Percentiles rank a stretch among this genome's conserved stretches.
phyloP scores from a whole-genome alignment of 2,797 vertebrate genomes.

The Centropyge bicolor region DNA sequence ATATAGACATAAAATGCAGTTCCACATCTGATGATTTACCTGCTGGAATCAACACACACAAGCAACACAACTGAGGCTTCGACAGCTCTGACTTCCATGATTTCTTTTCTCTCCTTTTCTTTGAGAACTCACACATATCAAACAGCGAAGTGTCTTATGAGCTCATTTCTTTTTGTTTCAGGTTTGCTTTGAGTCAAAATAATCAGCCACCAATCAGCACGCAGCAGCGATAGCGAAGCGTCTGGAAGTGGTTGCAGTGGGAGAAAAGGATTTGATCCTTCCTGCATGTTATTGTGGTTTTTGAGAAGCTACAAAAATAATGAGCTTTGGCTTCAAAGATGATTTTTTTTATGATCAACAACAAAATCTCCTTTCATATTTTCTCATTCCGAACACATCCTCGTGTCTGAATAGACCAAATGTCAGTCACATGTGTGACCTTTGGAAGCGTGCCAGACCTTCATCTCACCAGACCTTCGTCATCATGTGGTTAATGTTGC shows the following conservation, averaged over 20 bases:
- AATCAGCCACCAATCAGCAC: slow-evolving; percentile 32
- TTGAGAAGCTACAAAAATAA: slow-evolving; percentile 26
- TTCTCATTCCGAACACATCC: no score
- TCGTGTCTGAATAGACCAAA: no score
- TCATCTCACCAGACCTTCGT: no score
- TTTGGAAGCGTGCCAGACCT: no score
- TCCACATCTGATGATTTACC: slow-evolving; percentile 4
- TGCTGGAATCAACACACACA: slow-evolving; percentile 11
- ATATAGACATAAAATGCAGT: slow-evolving; percentile 22
- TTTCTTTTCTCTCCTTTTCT: background rate
- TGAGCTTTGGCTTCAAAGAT: slow-evolving; percentile 24
- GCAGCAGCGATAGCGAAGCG: background rate
- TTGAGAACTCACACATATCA: slow-evolving; percentile 9
- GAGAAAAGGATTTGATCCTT: slow-evolving; percentile 30
- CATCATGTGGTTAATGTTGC: no score
- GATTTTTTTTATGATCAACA: slow-evolving; percentile 4
- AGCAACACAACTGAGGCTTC: background rate
- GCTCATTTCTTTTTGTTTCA: slow-evolving; percentile 10
- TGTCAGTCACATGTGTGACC: no score
- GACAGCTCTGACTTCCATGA: background rate
- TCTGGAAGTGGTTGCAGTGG: slow-evolving; percentile 19
- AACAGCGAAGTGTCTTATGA: background rate
- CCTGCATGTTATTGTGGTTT: background rate
- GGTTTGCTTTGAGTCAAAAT: slow-evolving; percentile 37
- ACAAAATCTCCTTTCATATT: background rate